These are phyloP conservation scores for Drosophila burlai DNA, from an alignment of 1,140 invertebrate species.

Conservation along the genomic window DNA sequence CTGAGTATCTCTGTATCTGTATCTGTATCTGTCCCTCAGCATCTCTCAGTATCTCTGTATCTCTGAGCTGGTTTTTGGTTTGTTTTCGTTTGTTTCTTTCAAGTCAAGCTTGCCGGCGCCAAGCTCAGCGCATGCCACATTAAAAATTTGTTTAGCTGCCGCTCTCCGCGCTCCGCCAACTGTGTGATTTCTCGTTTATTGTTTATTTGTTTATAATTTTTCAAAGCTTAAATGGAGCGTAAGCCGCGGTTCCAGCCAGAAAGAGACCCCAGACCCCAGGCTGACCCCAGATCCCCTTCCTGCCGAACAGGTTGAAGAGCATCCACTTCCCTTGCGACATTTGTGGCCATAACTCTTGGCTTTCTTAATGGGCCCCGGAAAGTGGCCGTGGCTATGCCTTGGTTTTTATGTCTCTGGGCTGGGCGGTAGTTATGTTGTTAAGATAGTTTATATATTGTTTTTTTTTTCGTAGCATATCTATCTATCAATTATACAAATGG, in stretches of 20 bases:
- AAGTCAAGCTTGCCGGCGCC: slow-evolving; percentile 51
- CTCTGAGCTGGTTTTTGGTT: slow-evolving; percentile 6
- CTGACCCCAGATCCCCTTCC: neutral
- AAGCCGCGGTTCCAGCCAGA: slow-evolving; percentile 12
- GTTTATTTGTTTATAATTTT: slow-evolving; percentile 81
- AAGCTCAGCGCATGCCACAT: slow-evolving; percentile 75
- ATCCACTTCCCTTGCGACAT: slow-evolving; percentile 27
- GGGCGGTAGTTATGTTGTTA: slow-evolving; percentile 33
- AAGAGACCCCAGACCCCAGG: neutral
- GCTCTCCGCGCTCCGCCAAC: slow-evolving; percentile 55
- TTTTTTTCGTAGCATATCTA: slow-evolving; percentile 7
- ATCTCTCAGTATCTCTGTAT: slow-evolving; percentile 11
- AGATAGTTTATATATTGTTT: neutral
- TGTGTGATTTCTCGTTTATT: slow-evolving; percentile 63
- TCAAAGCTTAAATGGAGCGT: slow-evolving; percentile 79
- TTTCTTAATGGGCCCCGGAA: slow-evolving; percentile 1
- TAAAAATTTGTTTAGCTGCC: slow-evolving; percentile 58
- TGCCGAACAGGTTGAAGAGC: slow-evolving; percentile 24
- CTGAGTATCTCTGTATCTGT: slow-evolving; percentile 14
- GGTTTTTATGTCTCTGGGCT: slow-evolving; percentile 15
- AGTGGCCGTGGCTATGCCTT: slow-evolving; percentile 9
- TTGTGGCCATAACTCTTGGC: slow-evolving; percentile 37
- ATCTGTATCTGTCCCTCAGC: neutral
- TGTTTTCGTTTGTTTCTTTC: slow-evolving; percentile 5
- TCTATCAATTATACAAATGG: slow-evolving; percentile 38